Base-by-base conservation (phyloP, 2,797 vertebrate species). In the Crenichthys baileyi region DNA sequence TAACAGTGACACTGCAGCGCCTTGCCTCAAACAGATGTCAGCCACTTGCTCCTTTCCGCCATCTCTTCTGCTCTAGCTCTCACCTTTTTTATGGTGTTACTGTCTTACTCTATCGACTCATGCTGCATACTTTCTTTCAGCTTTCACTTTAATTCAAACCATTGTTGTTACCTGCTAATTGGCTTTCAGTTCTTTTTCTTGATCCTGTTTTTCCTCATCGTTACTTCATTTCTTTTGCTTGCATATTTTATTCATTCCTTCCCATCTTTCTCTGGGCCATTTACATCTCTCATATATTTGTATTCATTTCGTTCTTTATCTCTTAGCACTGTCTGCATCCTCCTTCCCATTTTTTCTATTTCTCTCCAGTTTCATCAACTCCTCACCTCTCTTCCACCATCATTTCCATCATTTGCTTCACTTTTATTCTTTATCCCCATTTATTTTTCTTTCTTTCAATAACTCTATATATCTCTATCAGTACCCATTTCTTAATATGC, bases 1-100 rank as follows among this genome's bases (percentile, higher is more conserved):
- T 81, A 77, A 76, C 78, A 76, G 73, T 73, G 80, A 89, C 76
- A 31, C 85, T 50, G 81, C 78, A 50, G 58, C 78, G 60, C 80
- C 76, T 85, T 5, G 15, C 77, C 75, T 82, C 78, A 77, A 77
- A 1, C 70, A 15, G 81, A 31, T 73, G 61, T 12, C 31, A 31
- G 56, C 74, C 75, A 26, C 65, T 82, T 79, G 73, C 73, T 80
- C 22, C 55, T 79, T 50, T 72, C 65, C 51, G 7, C 9, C 78
- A 0, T 51, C 83, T 76, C 53, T 61, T 53, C 39, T 70, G 41
- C 8, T 51, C 36, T 20, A 20, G 1, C 15, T 22, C 20, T 44
- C 51, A 29, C 36, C 16, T 36, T 36, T 29, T 9, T 76, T 56
- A 5, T 26, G 20, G 9, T 58, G 46, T 58, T 31, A 36, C 36